A percentile compares a stretch with the other conserved stretches of the same genome.
These are phyloP conservation scores for Acanthiza pusilla DNA, from an alignment of 2,797 vertebrate genomes.

Conservation along the genomic window DNA sequence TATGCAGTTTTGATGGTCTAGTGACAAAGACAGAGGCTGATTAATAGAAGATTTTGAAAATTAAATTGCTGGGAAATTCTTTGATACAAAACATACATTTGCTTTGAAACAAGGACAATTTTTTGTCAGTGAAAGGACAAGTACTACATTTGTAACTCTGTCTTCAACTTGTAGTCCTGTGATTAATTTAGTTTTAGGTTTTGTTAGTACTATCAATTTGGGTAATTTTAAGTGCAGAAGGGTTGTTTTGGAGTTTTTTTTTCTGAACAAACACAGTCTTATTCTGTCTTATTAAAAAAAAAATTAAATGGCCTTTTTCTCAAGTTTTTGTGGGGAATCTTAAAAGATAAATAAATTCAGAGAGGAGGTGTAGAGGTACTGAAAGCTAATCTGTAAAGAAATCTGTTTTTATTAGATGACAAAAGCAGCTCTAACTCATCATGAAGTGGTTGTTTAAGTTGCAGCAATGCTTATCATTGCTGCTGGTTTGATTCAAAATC, in stretches of 20 bases:
- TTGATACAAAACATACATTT: neutral
- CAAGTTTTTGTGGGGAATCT: neutral
- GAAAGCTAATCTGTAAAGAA: neutral
- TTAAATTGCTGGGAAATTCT: neutral
- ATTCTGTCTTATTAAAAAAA: neutral
- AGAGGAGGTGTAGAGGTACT: neutral
- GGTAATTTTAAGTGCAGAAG: neutral
- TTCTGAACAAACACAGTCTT: neutral
- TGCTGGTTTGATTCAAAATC: neutral
- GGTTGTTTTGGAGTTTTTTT: accelerated
- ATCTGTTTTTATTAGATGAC: neutral
- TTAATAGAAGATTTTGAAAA: neutral
- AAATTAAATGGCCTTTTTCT: neutral
- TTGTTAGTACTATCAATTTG: neutral
- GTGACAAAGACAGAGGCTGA: neutral
- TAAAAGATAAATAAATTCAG: neutral
- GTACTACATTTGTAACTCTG: neutral
- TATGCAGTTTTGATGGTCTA: neutral
- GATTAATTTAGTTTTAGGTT: neutral
- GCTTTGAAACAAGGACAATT: neutral
- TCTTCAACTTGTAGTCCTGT: neutral
- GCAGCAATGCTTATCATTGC: neutral
- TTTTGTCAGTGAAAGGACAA: neutral
- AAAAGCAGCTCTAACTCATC: neutral
- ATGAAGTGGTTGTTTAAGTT: neutral